Evolutionary conservation across 2,113 vertebrate genomes (phyloP), one percentile per base, ranked within the genome.

Genomic region (Heptranchias perlo): DNA sequence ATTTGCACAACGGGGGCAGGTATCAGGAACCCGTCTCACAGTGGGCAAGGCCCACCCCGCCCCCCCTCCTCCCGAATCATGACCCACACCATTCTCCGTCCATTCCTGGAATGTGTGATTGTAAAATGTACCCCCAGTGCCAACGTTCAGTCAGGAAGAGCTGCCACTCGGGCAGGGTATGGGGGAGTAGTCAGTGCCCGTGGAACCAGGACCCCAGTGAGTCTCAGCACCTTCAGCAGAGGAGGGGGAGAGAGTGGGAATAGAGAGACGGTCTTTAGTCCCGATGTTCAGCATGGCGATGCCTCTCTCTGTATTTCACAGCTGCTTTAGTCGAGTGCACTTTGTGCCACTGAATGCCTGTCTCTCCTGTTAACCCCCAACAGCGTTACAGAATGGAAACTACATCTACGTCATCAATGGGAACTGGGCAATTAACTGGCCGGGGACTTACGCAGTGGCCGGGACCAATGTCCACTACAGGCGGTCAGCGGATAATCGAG

Each of bases 401-500:
- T 98, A 98, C 64, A 98, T 97, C 97, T 99, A 98, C 91, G 96
- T 99, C 96, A 98, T 99, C 96, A 99, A 99, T 0, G 99, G 99
- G 0, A 97, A 99, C 97, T 98, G 98, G 98, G 98, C 97, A 96
- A 98, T 99, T 54, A 98, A 98, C 62, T 96, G 98, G 95, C 98
- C 99, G 0, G 99, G 99, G 0, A 98, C 97, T 2, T 99, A 98
- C 52, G 97, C 97, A 3, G 98, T 97, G 0, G 99, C 98, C 0
- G 99, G 99, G 1, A 99, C 99, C 35, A 98, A 95, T 31, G 96
- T 99, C 96, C 97, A 96, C 93, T 99, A 99, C 96, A 96, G 97
- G 18, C 98, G 98, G 0, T 97, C 97, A 0, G 97, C 98, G 0
- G 98, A 98, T 3, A 97, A 96, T 0, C 98, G 98, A 96, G 99